Evolutionary conservation across 1,140 invertebrate genomes (phyloP).

Genomic region (Drosophila kohkoa): DNA sequence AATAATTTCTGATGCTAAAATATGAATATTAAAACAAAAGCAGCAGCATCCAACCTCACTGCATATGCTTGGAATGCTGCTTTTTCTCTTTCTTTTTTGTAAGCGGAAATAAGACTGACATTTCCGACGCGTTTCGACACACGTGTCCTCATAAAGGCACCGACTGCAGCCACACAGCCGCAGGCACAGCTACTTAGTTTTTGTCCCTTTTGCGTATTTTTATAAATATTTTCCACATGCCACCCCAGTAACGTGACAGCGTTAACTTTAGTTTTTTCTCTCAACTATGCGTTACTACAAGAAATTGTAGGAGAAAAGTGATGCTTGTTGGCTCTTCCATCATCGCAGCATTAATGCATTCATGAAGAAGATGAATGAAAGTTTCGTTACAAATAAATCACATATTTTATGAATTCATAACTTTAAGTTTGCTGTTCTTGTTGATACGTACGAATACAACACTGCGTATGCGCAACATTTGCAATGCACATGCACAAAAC

Average conservation of each 20-base stretch:
- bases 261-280: conserved; percentile 63
- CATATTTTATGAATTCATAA: conserved; percentile 81
- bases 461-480: conserved; percentile 65
- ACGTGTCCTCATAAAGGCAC: conserved; percentile 20
- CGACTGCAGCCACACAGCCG: conserved; percentile 25
- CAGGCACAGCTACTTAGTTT: conserved; percentile 33
- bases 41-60: conserved; percentile 25
- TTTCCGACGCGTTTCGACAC: conserved; percentile 57
- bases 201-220: conserved; percentile 31
- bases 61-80: conserved; percentile 51
- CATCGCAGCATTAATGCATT: neutral
- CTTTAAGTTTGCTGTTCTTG: conserved; percentile 76
- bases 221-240: conserved; percentile 60
- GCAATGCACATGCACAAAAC: conserved; percentile 48
- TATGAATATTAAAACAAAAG: conserved; percentile 83
- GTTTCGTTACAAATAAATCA: conserved; percentile 75
- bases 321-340: neutral
- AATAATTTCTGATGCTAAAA: conserved; percentile 81
- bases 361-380: conserved; percentile 29
- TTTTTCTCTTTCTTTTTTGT: conserved; percentile 19
- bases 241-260: conserved; percentile 68
- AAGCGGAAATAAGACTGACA: conserved; percentile 42
- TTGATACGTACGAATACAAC: conserved; percentile 35
- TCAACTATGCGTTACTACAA: conserved; percentile 39
- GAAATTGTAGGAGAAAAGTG: conserved; percentile 9